Percentiles rank a stretch among this genome's conserved stretches.
Evolutionary conservation across 2,888 invertebrate species (phyloP).

Genomic region (Biston stratarius): DNA sequence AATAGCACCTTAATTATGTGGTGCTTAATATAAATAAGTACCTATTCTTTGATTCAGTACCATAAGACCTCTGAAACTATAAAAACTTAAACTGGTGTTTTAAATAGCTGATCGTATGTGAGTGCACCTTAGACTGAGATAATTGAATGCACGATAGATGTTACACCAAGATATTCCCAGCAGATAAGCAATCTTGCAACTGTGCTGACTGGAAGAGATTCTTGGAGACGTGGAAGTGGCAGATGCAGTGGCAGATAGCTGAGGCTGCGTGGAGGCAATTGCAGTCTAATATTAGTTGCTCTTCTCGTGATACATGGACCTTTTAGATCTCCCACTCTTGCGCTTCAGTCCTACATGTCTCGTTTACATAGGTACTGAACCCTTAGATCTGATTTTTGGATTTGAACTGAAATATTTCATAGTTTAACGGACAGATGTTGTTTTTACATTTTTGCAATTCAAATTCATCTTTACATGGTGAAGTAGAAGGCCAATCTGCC

Average conservation of each 20-base stretch:
- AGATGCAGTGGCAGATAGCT: conserved; percentile 3
- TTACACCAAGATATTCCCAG: background rate
- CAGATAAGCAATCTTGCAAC: background rate
- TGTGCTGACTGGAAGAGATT: background rate
- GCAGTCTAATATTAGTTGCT: background rate
- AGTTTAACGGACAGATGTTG: no score
- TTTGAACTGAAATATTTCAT: background rate
- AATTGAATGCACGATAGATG: no score
- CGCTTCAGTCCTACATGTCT: background rate
- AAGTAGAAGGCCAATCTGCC: background rate
- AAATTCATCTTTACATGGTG: no score
- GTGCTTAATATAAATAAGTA: no score
- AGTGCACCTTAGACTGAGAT: no score
- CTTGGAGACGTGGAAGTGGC: background rate
- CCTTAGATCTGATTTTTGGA: background rate
- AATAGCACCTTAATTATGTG: no score
- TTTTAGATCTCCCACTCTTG: background rate
- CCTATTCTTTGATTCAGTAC: no score
- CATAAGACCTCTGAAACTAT: no score
- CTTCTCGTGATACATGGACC: background rate
- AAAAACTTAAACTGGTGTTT: no score
- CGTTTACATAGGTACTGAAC: background rate
- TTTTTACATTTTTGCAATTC: no score
- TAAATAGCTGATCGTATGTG: no score
- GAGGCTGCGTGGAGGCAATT: conserved; percentile 4